These are phyloP conservation scores for Sebastes hubbsi DNA, from an alignment of 2,797 vertebrate species.

Conservation along the genomic window DNA sequence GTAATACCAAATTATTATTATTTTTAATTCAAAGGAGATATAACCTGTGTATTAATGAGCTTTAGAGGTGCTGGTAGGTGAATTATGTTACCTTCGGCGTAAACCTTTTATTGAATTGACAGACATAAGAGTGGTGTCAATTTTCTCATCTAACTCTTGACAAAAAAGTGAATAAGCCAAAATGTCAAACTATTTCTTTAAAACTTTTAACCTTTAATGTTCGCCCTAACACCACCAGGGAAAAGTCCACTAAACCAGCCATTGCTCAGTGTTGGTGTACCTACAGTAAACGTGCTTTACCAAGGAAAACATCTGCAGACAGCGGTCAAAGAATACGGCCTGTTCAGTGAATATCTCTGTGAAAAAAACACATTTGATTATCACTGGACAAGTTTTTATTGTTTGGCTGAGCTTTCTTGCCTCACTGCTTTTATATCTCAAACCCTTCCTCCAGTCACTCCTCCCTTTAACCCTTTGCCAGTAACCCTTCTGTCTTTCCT, in stretches of 20 bases:
- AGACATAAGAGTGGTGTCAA: background rate
- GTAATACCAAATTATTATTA: background rate
- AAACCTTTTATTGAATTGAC: background rate
- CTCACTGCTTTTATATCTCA: constrained; percentile 51
- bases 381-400: constrained; percentile 44
- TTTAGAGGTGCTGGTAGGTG: background rate
- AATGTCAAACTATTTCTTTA: constrained; percentile 6
- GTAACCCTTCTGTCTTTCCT: constrained; percentile 77
- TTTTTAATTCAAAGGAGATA: background rate
- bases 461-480: constrained; percentile 66
- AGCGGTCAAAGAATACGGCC: constrained; percentile 33
- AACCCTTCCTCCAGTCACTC: constrained; percentile 47
- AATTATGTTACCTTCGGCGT: background rate
- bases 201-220: constrained; percentile 14
- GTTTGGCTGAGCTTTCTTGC: constrained; percentile 51
- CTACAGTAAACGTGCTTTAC: constrained; percentile 24
- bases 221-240: background rate
- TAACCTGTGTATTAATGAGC: background rate
- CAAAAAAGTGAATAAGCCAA: background rate
- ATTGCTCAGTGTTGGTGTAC: constrained; percentile 14
- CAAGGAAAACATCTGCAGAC: constrained; percentile 29
- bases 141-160: background rate
- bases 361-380: background rate
- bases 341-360: constrained; percentile 36
- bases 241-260: constrained; percentile 6